These are phyloP conservation scores for Apamea crenata DNA, from an alignment of 2,888 invertebrate genomes.

Conservation along the genomic window DNA sequence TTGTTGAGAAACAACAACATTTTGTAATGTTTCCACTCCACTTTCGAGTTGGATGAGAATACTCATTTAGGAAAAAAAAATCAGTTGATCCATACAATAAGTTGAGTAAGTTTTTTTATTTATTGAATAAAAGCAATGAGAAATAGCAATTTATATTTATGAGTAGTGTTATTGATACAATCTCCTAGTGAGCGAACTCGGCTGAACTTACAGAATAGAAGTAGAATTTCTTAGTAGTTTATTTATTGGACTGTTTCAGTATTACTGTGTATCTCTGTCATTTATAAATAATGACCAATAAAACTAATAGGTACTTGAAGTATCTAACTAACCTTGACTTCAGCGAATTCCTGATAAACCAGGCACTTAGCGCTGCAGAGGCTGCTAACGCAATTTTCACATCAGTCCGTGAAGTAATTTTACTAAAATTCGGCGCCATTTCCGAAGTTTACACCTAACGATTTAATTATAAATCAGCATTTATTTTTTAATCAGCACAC, in stretches of 20 bases:
- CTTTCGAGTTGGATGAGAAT: not conserved
- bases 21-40: not conserved
- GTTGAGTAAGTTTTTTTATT: too few species aligned
- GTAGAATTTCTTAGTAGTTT: not conserved
- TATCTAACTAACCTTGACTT: slow-evolving; percentile 84
- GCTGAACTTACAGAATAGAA: not conserved
- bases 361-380: slow-evolving; percentile 91
- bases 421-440: slow-evolving; percentile 95
- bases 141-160: not conserved
- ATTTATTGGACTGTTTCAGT: not conserved
- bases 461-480: slow-evolving; percentile 59
- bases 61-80: not conserved
- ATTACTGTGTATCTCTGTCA: not conserved
- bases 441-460: slow-evolving; percentile 46
- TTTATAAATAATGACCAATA: not conserved
- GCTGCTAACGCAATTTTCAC: slow-evolving; percentile 92
- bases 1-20: slow-evolving; percentile 10
- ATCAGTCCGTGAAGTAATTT: slow-evolving; percentile 92
- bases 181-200: not conserved
- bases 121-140: not conserved
- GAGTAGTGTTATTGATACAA: not conserved
- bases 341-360: slow-evolving; percentile 89
- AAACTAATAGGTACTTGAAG: not conserved
- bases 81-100: too few species aligned
- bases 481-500: slow-evolving; percentile 54